Base-by-base conservation (phyloP, 2,888 invertebrate genomes). In the Hololepta plana region DNA sequence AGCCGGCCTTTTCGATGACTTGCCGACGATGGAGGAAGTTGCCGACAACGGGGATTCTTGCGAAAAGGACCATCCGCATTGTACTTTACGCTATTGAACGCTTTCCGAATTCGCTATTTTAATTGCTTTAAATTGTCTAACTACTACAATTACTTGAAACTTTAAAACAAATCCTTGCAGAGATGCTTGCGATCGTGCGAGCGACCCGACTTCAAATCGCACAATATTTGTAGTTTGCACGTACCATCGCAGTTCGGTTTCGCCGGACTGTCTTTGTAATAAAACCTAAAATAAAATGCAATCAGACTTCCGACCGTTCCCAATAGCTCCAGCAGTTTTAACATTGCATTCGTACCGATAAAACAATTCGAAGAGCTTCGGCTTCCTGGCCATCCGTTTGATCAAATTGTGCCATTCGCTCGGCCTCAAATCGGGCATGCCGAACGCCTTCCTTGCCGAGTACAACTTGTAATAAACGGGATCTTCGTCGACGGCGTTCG, bases 351-450 rank as follows among this genome's bases (percentile, higher is more conserved):
- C 57, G 58, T 61, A 85, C 87, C 77, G 84, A 59, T 79, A 80
- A 55, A 87, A 95, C 41, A 71, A 57, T 45, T 87, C 72, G 53
- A 93, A 91, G 4, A 87, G 53, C 23, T 73, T 69, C 40, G 77
- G 72, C 54, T 90, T 80, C 28, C 72, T 67, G 13, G 79, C 72
- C 72, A 96, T 76, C 42, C 73, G 72, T 41, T 81, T 72, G 22
- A 91, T 73, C 20, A 95, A 63, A 36, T 74, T 70, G 49, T 85
- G 75, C 93, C 93, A 95, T 48, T 91, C 88, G 36, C 67, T 64
- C 0, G 95, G 91, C 22, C 77, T 63, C 13, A 93, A 57, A 5
- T 77, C 76, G 22, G 70, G 55, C 76, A 93, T 74, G 42, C 72
- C 67, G 49, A 85, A 91, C 0, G 80, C 75, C 20, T 77, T 71